Conservation (phyloP, 2,113 vertebrate species). For the Elanoides forficatus region DNA sequence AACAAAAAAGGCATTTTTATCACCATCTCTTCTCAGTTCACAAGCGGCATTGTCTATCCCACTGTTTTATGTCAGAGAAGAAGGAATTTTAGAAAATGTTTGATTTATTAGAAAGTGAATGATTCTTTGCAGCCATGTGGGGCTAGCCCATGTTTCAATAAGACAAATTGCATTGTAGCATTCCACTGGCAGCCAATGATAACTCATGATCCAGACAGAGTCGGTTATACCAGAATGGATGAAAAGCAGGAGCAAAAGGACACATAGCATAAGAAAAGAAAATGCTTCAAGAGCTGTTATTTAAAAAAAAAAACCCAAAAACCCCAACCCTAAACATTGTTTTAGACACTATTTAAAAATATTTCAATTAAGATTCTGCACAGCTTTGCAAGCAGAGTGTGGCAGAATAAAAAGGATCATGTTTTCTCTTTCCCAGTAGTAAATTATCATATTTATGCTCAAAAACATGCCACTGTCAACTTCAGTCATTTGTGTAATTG, state of each 20-base stretch:
- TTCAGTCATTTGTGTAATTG: conserved; percentile 57
- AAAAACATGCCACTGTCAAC: conserved; percentile 27
- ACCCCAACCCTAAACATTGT: conserved; percentile 10
- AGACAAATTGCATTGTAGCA: conserved; percentile 92
- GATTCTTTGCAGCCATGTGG: conserved; percentile 89
- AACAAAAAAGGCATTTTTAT: conserved; percentile 61
- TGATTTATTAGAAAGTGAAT: conserved; percentile 92
- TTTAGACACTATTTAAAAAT: conserved; percentile 51
- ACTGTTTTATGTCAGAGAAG: conserved; percentile 75
- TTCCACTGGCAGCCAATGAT: conserved; percentile 93
- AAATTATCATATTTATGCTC: conserved; percentile 59
- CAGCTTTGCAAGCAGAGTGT: background rate
- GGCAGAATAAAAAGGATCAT: conserved; percentile 45
- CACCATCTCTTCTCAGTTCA: conserved; percentile 74
- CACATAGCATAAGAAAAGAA: conserved; percentile 88
- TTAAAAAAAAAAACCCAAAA: background rate
- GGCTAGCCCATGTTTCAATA: conserved; percentile 89
- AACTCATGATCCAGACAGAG: conserved; percentile 96
- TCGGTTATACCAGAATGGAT: conserved; percentile 92
- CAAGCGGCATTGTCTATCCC: conserved; percentile 77
- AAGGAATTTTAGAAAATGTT: conserved; percentile 83
- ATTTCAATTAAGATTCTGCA: conserved; percentile 67
- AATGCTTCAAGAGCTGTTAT: conserved; percentile 50
- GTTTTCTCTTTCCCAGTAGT: conserved; percentile 52
- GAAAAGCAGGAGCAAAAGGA: conserved; percentile 91